Percentiles rank a stretch among this genome's conserved stretches.
Conservation (phyloP, 92 coral and sea anemone species). For the Isaurus tuberculatus region DNA sequence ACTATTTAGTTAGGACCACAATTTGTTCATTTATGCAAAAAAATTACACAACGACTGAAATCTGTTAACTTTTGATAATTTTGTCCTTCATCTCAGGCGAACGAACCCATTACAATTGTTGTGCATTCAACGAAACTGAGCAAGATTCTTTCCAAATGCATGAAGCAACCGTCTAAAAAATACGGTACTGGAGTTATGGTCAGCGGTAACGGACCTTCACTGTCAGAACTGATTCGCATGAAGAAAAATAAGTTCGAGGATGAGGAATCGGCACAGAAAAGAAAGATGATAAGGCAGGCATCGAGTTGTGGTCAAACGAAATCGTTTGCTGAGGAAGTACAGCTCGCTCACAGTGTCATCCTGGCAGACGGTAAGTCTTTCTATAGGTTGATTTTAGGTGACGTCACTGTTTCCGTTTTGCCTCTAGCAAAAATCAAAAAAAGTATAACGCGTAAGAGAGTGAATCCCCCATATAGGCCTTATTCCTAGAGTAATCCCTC, state of each 20-base stretch:
- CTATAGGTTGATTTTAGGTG: too few relatives aligned
- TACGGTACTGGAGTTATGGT: conserved; percentile 34
- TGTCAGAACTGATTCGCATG: conserved; percentile 14
- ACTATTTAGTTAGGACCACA: not conserved
- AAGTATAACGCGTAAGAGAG: too few relatives aligned
- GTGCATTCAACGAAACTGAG: conserved; percentile 9
- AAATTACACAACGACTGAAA: not conserved
- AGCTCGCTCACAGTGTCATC: conserved; percentile 2
- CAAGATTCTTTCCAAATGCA: conserved; percentile 7
- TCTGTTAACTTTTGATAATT: not conserved
- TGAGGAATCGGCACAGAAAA: conserved; percentile 16
- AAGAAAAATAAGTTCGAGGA: not conserved
- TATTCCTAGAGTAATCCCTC: too few relatives aligned
- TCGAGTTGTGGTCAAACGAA: not conserved
- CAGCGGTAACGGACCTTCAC: conserved; percentile 36
- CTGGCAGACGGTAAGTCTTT: conserved; percentile 6
- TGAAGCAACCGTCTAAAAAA: not conserved
- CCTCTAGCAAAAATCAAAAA: too few relatives aligned
- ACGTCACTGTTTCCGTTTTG: too few relatives aligned
- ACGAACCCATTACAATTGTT: not conserved
- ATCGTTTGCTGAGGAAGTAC: conserved; percentile 37
- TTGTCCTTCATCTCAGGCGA: not conserved
- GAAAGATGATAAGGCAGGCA: not conserved
- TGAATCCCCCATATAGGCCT: too few relatives aligned
- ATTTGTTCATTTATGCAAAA: not conserved